These are phyloP conservation scores for Autographa gamma DNA, from an alignment of 2,888 invertebrate species.

Conservation along the genomic window DNA sequence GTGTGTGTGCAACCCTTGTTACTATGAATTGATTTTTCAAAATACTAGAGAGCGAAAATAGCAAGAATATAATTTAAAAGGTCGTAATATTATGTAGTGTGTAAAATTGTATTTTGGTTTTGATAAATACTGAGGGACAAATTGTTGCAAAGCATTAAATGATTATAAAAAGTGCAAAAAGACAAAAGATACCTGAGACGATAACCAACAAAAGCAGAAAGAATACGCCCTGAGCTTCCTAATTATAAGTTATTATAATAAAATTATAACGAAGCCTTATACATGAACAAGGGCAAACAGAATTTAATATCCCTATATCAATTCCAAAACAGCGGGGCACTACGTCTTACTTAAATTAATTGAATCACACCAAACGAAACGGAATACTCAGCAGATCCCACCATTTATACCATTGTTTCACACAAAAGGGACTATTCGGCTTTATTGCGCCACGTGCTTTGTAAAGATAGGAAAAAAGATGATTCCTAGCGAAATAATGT, in stretches of 20 bases:
- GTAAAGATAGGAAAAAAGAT: constrained; percentile 68
- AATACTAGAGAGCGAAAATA: too few relatives aligned
- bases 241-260: constrained; percentile 45
- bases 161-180: neutral
- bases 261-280: constrained; percentile 45
- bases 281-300: constrained; percentile 51
- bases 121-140: neutral
- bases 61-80: too few relatives aligned
- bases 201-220: constrained; percentile 6
- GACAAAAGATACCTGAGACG: constrained; percentile 12
- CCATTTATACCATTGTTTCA: constrained; percentile 71
- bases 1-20: too few relatives aligned
- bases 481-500: constrained; percentile 73
- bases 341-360: constrained; percentile 72
- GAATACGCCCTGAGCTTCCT: constrained; percentile 17
- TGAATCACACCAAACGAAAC: constrained; percentile 69
- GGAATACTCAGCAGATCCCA: constrained; percentile 61
- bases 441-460: constrained; percentile 75
- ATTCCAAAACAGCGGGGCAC: constrained; percentile 55
- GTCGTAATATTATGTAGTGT: too few relatives aligned
- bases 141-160: neutral
- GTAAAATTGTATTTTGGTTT: too few relatives aligned
- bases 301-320: constrained; percentile 67
- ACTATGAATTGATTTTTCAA: too few relatives aligned
- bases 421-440: constrained; percentile 71